A percentile compares a stretch with the other conserved stretches of the same genome.
These are phyloP conservation scores for Trematocara marginatum DNA, from an alignment of 2,113 vertebrate species.

Conservation along the genomic window DNA sequence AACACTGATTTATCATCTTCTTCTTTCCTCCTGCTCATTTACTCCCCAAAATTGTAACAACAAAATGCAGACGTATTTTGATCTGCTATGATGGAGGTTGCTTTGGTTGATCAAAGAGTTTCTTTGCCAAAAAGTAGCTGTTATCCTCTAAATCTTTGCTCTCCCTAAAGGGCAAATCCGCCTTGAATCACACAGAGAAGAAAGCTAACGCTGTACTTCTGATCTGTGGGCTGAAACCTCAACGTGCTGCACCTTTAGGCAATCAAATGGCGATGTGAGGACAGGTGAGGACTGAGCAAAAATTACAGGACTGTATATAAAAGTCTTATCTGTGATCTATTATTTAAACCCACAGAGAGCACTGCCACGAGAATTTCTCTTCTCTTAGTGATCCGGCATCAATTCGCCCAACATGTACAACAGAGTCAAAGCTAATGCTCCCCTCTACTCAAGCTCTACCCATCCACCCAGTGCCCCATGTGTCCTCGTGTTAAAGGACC, in stretches of 20 bases:
- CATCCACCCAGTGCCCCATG: neutral
- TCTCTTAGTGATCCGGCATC: neutral
- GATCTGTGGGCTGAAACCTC: neutral
- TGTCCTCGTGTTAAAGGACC: slow-evolving; percentile 51
- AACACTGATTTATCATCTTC: neutral
- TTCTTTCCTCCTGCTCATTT: neutral
- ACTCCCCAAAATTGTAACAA: neutral
- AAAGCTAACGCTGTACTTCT: neutral
- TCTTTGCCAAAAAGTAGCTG: neutral
- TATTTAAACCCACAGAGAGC: neutral
- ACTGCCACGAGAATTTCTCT: neutral
- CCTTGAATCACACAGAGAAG: neutral
- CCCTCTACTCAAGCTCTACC: neutral
- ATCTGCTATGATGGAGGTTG: neutral
- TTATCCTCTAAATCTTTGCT: neutral
- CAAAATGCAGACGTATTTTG: neutral
- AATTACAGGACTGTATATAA: neutral
- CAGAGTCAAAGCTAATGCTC: neutral
- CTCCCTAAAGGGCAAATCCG: neutral
- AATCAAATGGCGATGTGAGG: neutral
- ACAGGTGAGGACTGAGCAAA: neutral
- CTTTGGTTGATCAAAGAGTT: neutral
- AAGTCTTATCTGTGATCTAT: neutral
- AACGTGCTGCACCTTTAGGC: neutral
- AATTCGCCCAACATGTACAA: neutral